Evolutionary conservation across 2,888 invertebrate genomes (phyloP).

Genomic region (Hololepta plana): DNA sequence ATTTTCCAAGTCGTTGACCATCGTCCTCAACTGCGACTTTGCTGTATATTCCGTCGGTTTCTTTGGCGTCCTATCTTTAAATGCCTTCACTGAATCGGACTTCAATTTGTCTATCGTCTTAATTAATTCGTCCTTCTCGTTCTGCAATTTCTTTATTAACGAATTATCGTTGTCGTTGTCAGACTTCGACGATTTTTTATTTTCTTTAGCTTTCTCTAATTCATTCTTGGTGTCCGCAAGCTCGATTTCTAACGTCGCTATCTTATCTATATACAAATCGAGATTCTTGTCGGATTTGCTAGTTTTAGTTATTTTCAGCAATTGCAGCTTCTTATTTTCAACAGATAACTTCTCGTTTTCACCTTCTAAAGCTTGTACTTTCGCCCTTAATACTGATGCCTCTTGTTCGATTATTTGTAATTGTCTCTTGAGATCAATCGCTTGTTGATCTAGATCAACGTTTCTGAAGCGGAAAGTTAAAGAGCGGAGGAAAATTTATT

Average conservation of each 20-base stretch:
- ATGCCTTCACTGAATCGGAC: conserved; percentile 42
- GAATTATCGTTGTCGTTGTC: too few relatives aligned
- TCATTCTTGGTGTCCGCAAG: too few relatives aligned
- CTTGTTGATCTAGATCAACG: conserved; percentile 41
- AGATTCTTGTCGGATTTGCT: conserved; percentile 32
- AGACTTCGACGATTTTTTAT: too few relatives aligned
- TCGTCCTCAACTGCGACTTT: conserved; percentile 57
- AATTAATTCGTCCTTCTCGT: conserved; percentile 11
- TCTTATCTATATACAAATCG: conserved; percentile 40
- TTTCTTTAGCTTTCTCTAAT: conserved; percentile 37
- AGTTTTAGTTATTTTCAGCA: conserved; percentile 36
- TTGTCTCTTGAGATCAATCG: conserved; percentile 53
- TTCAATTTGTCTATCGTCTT: conserved; percentile 40
- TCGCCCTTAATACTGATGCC: conserved; percentile 45
- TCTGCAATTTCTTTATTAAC: conserved; percentile 37
- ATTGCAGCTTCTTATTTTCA: conserved; percentile 55
- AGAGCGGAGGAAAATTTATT: background rate
- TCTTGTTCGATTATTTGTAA: conserved; percentile 64
- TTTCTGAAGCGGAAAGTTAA: conserved; percentile 28
- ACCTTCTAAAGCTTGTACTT: conserved; percentile 46
- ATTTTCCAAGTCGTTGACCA: conserved; percentile 74
- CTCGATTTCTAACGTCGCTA: conserved; percentile 41
- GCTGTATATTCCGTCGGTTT: conserved; percentile 54
- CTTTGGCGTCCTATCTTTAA: conserved; percentile 53
- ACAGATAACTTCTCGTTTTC: conserved; percentile 58